A percentile compares a stretch with the other conserved stretches of the same genome.
Evolutionary conservation across 1,140 invertebrate species (phyloP).

Genomic region (Papilio aristodemus): DNA sequence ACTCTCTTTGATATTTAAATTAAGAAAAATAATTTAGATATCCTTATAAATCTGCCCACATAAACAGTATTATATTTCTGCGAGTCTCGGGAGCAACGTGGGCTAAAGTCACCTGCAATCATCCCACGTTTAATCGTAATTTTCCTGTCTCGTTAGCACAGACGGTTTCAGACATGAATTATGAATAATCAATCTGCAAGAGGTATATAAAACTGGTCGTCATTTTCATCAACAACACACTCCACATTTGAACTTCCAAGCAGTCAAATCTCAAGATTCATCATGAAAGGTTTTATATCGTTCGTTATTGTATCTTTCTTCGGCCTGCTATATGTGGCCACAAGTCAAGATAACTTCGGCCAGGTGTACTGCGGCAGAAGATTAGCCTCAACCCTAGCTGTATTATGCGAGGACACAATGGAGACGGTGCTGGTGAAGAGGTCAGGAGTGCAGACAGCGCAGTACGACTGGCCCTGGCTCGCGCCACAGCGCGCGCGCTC

Average conservation of each 20-base stretch:
- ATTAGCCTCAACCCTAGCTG: conserved; percentile 34
- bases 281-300: background rate
- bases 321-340: background rate
- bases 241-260: background rate
- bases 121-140: background rate
- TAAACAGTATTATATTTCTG: too few relatives aligned
- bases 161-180: background rate
- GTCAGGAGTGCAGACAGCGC: background rate
- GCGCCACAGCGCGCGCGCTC: conserved; percentile 16
- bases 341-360: conserved; percentile 23
- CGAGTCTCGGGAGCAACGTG: background rate
- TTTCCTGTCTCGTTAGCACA: background rate
- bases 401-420: conserved; percentile 34
- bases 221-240: background rate
- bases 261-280: background rate
- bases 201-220: background rate
- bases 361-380: conserved; percentile 42
- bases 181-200: background rate
- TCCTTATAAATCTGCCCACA: too few relatives aligned
- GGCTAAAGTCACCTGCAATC: background rate
- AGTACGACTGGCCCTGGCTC: conserved; percentile 30
- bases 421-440: conserved; percentile 36
- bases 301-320: conserved; percentile 3
- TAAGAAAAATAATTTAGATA: too few relatives aligned
- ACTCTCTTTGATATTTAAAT: too few relatives aligned